A percentile compares a stretch with the other conserved stretches of the same genome.
phyloP scores from a whole-genome alignment of 2,797 vertebrate species.

The Masticophis lateralis region DNA sequence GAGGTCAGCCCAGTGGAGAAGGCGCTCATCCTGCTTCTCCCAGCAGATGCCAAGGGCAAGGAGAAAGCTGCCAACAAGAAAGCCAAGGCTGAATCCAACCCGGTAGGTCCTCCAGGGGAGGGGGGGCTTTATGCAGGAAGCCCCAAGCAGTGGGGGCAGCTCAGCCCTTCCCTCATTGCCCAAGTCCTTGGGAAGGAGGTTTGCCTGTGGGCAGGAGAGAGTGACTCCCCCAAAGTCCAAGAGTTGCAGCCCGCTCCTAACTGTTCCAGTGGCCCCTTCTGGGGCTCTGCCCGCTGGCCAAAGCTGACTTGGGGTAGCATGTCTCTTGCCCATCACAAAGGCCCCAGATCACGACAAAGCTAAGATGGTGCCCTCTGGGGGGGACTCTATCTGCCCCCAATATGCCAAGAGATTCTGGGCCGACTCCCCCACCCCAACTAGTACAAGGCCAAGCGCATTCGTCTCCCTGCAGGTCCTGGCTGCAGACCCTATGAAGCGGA shows the following conservation, averaged over 20 bases:
- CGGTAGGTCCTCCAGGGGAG: background rate
- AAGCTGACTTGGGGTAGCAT: background rate
- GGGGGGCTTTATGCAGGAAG: background rate
- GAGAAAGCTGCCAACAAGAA: background rate
- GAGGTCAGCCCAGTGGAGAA: background rate
- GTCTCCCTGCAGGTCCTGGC: background rate
- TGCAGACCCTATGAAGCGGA: background rate
- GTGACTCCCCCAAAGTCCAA: background rate
- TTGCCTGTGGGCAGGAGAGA: background rate
- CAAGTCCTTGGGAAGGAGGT: background rate
- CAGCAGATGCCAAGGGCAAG: background rate
- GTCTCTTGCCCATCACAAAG: background rate
- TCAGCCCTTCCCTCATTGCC: background rate
- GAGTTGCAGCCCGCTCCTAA: background rate
- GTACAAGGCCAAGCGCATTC: background rate
- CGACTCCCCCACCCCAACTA: background rate
- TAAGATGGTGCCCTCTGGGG: background rate
- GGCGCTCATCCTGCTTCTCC: background rate
- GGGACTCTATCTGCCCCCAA: background rate
- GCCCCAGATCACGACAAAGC: too few species aligned
- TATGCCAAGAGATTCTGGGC: background rate
- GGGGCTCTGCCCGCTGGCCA: background rate
- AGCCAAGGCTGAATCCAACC: background rate
- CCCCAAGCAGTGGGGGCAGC: background rate
- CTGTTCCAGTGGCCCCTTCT: background rate